Conservation (phyloP, 1,140 invertebrate genomes). For the Aphelinus atriplicis region DNA sequence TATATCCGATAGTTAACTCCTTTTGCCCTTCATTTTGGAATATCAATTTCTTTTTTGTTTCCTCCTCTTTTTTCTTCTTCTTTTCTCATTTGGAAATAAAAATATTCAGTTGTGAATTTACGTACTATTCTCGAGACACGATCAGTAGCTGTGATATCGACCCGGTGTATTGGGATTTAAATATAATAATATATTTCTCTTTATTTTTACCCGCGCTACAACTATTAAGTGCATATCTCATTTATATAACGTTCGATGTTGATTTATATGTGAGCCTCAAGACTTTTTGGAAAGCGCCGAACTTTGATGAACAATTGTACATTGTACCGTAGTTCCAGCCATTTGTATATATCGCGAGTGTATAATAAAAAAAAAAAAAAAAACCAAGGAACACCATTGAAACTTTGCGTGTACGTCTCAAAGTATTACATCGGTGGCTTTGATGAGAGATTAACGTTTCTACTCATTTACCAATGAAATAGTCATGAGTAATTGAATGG, state of each 20-base stretch:
- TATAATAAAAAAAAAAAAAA: conserved; percentile 39
- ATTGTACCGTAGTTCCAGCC: conserved; percentile 52
- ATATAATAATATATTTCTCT: conserved; percentile 37
- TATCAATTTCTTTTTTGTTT: conserved; percentile 1
- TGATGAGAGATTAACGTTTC: neutral
- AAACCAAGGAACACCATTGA: neutral
- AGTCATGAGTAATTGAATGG: neutral
- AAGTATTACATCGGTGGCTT: neutral
- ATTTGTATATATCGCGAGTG: conserved; percentile 50
- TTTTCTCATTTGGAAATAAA: conserved; percentile 41
- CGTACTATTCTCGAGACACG: conserved; percentile 35
- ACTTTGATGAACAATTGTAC: conserved; percentile 42
- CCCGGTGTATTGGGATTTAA: conserved; percentile 53
- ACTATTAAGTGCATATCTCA: conserved; percentile 3
- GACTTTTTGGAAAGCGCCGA: conserved; percentile 36
- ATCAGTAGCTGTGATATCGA: conserved; percentile 61
- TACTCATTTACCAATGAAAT: neutral
- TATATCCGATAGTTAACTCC: conserved; percentile 20
- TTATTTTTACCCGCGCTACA: conserved; percentile 36
- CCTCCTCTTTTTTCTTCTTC: neutral
- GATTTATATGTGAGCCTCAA: neutral
- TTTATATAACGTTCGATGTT: neutral
- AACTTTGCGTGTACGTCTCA: neutral
- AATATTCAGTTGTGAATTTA: conserved; percentile 30
- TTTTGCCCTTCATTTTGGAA: conserved; percentile 23